A percentile compares a stretch with the other conserved stretches of the same genome.
phyloP scores from a whole-genome alignment of 2,797 vertebrate species.

The Rhinatrema bivittatum region DNA sequence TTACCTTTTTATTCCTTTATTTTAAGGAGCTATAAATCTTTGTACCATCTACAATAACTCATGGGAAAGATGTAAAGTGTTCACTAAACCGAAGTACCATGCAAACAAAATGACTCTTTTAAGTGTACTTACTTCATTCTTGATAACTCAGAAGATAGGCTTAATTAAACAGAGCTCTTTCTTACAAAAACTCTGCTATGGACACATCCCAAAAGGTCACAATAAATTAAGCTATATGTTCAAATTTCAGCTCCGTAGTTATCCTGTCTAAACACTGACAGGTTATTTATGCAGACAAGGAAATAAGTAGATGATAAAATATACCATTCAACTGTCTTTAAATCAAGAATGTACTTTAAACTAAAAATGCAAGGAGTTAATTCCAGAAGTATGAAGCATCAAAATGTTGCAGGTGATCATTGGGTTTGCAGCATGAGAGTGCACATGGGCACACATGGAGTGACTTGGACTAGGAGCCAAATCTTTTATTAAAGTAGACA shows the following conservation, averaged over 20 bases:
- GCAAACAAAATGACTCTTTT: no score
- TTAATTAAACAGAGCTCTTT: neutral
- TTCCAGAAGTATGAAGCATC: slow-evolving; percentile 3
- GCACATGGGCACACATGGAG: no score
- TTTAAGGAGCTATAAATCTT: no score
- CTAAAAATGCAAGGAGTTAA: slow-evolving; percentile 1
- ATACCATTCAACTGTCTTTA: neutral
- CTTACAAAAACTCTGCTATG: neutral
- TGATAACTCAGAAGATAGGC: neutral
- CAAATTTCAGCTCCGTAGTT: no score
- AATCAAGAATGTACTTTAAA: neutral
- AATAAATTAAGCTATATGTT: neutral
- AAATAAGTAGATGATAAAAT: neutral
- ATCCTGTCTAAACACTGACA: no score
- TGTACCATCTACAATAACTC: no score
- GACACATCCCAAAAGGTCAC: neutral
- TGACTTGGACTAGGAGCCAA: no score
- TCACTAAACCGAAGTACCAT: no score
- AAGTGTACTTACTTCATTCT: neutral
- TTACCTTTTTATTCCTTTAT: neutral
- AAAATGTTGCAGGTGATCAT: no score
- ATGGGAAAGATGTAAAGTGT: no score
- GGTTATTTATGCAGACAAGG: no score
- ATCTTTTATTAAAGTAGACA: no score
- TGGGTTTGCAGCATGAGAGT: neutral